Evolutionary conservation across 2,113 vertebrate genomes (phyloP).

Genomic region (Solenodon paradoxus): DNA sequence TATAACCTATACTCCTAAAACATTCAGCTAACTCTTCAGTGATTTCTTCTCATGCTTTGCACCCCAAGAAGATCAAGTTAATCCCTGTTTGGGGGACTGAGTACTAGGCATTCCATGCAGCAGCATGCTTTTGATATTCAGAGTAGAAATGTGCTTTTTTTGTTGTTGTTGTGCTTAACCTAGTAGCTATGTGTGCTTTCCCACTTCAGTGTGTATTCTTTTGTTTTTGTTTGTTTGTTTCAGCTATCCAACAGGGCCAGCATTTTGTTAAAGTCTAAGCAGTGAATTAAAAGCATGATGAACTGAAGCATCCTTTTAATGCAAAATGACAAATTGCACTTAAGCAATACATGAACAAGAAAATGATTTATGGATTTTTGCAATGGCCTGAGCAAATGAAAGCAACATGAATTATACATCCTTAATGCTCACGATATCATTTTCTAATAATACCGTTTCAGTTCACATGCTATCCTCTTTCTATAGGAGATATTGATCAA

Average conservation of each 20-base stretch:
- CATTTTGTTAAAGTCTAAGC: conserved; percentile 66
- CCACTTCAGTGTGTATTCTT: conserved; percentile 7
- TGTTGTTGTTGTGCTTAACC: conserved; percentile 42
- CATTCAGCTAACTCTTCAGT: neutral
- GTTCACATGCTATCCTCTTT: conserved; percentile 65
- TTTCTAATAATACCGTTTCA: conserved; percentile 83
- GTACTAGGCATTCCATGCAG: neutral
- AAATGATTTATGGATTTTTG: conserved; percentile 87
- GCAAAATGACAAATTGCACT: conserved; percentile 84
- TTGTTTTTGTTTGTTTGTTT: too few relatives aligned
- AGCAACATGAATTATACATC: conserved; percentile 85
- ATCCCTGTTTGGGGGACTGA: neutral
- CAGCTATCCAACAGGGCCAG: conserved; percentile 55
- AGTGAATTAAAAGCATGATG: conserved; percentile 75
- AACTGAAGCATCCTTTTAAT: conserved; percentile 73
- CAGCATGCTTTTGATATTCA: neutral
- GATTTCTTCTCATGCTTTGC: neutral
- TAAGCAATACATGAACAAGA: conserved; percentile 82
- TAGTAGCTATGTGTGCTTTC: neutral
- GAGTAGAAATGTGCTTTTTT: neutral
- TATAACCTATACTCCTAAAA: neutral
- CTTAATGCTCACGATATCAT: conserved; percentile 82
- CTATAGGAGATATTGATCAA: conserved; percentile 78
- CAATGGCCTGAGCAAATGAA: conserved; percentile 81
- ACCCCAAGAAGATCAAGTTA: neutral